Evolutionary conservation across 2,888 invertebrate genomes (phyloP).

Genomic region (Volucella inanis): DNA sequence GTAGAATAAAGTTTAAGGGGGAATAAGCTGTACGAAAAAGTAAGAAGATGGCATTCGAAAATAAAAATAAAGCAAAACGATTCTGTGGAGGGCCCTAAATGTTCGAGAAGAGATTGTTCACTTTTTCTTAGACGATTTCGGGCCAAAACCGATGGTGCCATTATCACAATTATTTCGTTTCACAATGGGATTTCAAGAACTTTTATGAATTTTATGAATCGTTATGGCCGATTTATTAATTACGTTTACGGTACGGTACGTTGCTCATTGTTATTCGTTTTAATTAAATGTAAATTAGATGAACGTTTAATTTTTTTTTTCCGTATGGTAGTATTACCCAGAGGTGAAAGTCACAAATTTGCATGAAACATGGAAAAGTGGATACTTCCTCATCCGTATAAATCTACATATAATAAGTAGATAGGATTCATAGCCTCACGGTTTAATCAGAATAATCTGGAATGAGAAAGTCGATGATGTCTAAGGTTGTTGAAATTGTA

Average conservation of each 20-base stretch:
- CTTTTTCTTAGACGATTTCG: neutral
- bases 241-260: neutral
- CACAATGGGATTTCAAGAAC: slow-evolving; percentile 53
- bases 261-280: slow-evolving; percentile 19
- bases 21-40: neutral
- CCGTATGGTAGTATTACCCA: neutral
- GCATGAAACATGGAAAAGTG: neutral
- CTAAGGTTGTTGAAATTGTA: neutral
- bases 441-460: neutral
- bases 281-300: slow-evolving; percentile 20
- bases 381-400: neutral
- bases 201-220: slow-evolving; percentile 39
- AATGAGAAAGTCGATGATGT: neutral
- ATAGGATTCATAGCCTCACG: slow-evolving; percentile 23
- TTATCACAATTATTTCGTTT: slow-evolving; percentile 56
- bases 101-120: slow-evolving; percentile 22
- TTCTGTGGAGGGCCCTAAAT: slow-evolving; percentile 32
- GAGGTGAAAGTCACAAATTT: no score
- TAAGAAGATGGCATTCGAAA: slow-evolving; percentile 20
- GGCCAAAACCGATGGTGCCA: neutral
- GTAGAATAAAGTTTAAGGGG: no score
- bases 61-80: slow-evolving; percentile 32
- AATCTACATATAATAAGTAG: slow-evolving; percentile 15
- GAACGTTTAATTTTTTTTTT: neutral
- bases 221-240: slow-evolving; percentile 49